These are phyloP conservation scores for Austrolebias charrua DNA, from an alignment of 2,797 vertebrate genomes.

Conservation along the genomic window DNA sequence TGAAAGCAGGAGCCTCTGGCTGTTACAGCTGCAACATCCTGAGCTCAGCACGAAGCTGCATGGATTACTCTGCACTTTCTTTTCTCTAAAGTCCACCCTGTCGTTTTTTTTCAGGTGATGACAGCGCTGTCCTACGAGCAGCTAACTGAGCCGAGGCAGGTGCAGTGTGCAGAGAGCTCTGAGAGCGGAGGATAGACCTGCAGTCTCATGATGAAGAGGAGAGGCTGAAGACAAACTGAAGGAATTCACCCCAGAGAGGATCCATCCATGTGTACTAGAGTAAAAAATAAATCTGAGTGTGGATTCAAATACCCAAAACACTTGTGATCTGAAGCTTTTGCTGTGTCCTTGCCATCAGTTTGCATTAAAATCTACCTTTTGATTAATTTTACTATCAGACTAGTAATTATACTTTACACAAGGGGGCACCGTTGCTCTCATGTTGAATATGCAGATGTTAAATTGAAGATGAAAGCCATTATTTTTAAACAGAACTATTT, in stretches of 20 bases:
- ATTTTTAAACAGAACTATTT: constrained; percentile 73
- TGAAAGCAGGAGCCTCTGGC: constrained; percentile 20
- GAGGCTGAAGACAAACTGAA: constrained; percentile 23
- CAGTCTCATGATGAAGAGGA: constrained; percentile 15
- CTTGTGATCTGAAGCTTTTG: constrained; percentile 23
- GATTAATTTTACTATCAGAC: constrained; percentile 21
- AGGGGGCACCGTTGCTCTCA: constrained; percentile 77
- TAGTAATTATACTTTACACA: constrained; percentile 63
- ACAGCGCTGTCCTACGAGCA: constrained; percentile 79
- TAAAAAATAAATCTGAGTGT: constrained; percentile 10
- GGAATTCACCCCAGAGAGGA: constrained; percentile 45
- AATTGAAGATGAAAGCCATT: constrained; percentile 69
- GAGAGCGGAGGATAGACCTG: constrained; percentile 71
- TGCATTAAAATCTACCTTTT: constrained; percentile 16
- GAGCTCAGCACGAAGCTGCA: constrained; percentile 48
- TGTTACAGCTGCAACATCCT: constrained; percentile 27
- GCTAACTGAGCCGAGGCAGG: constrained; percentile 74
- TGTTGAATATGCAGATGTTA: constrained; percentile 45
- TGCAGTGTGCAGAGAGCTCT: constrained; percentile 65
- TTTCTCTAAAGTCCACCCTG: constrained; percentile 35
- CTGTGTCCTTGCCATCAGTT: constrained; percentile 15
- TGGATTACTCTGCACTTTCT: constrained; percentile 19
- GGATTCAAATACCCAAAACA: constrained; percentile 34
- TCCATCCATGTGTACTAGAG: constrained; percentile 39
- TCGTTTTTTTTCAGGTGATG: constrained; percentile 77